Evolutionary conservation across 30 jellyfish, hydroid and myxozoan genomes (phyloP).

Genomic region (Chrysaora quinquecirrha): DNA sequence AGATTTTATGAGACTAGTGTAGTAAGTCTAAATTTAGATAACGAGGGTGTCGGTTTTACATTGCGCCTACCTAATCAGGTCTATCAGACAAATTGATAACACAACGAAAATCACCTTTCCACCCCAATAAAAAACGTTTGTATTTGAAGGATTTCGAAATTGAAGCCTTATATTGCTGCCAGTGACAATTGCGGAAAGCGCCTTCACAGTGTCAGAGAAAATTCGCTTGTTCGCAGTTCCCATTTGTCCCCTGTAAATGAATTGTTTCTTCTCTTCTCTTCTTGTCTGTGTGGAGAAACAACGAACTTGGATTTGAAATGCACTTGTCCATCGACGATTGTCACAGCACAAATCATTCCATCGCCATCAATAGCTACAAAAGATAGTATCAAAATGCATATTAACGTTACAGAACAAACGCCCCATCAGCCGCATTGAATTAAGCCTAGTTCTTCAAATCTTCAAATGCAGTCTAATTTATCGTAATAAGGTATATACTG

Average conservation of each 20-base stretch:
- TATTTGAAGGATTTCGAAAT: constrained; percentile 96
- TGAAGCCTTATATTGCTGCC: constrained; percentile 65
- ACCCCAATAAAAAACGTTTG: constrained; percentile 99
- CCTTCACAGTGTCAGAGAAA: constrained; percentile 67
- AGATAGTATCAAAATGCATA: no score
- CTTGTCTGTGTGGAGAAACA: constrained; percentile 66
- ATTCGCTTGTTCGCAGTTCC: constrained; percentile 80
- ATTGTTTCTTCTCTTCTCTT: constrained; percentile 70
- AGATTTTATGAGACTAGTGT: no score
- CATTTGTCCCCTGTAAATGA: constrained; percentile 96
- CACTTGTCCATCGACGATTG: constrained; percentile 77
- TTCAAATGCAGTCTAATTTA: no score
- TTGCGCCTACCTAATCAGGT: no score
- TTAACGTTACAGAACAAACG: no score
- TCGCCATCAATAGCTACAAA: constrained; percentile 97
- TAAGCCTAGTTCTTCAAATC: no score
- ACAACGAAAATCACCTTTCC: no score
- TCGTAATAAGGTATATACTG: no score
- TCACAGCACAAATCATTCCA: constrained; percentile 95
- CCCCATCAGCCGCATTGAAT: no score
- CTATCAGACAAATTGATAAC: no score
- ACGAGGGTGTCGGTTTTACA: no score
- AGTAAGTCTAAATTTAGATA: no score
- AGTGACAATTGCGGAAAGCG: constrained; percentile 67
- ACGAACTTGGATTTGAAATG: constrained; percentile 95